Evolutionary conservation across 2,113 vertebrate species (phyloP), one percentile per base, ranked within the genome.

Genomic region (Rhombomys opimus): DNA sequence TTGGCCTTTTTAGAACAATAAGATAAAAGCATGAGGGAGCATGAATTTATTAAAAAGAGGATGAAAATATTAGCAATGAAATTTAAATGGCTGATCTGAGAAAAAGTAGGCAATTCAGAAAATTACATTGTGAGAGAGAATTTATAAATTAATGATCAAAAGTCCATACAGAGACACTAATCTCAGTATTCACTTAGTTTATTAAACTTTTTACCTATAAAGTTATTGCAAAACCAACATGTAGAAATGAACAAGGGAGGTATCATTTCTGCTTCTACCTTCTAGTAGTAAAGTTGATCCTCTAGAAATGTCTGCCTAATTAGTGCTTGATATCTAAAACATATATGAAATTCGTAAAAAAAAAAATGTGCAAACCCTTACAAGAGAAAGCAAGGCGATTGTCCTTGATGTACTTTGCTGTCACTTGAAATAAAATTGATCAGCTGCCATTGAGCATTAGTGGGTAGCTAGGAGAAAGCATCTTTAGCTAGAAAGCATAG

Each of bases 1-100:
- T 57, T 80, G 72, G 6, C 23, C 14, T 41, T 75, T 81, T 91
- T n/a, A 86, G 22, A 95, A 9, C 22, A 70, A 59, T 78, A 86
- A 92, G 65, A 96, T 93, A 89, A 38, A 87, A 72, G 84, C 3
- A 20, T 20, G 67, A 22, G 11, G 35, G 46, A 88, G 23, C 54
- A 75, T 35, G 50, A 41, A 57, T 91, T 91, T 86, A 85, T 81
- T 95, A 84, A 96, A 11, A 63, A 50, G 54, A 46, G 23, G 50
- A 46, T 68, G 2, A 22, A n/a, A n/a, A 18, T 63, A 52, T 63
- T 61, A 90, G 23, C 13, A 63, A 82, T 87, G 41, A 92, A 93
- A 91, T 68, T 54, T 90, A 70, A 95, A 17, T 85, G 20, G 46
- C 35, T 78, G 23, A 20, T 91, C 7, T 85, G 10, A 73, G 88